Evolutionary conservation across 2,113 vertebrate genomes (phyloP), one percentile per base, ranked within the genome.

Genomic region (Hippocampus barbouri): DNA sequence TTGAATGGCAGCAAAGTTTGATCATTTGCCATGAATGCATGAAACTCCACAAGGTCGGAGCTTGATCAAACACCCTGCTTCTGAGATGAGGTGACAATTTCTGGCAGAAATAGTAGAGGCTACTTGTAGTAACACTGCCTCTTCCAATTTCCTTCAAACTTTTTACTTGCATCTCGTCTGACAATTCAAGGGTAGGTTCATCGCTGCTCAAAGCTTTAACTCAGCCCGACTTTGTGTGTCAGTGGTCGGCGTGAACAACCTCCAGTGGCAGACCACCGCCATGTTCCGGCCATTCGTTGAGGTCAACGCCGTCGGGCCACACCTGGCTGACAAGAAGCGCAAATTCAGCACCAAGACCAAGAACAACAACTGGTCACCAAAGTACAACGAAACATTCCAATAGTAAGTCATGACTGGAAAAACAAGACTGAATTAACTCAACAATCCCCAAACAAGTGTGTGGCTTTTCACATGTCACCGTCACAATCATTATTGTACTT

Each of bases 241-340:
- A 99, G 97, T 99, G 85, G 91, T 97, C 45, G 95, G 89, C 23
- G 93, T 99, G 61, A 96, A 97, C 78, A 95, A 97, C 72, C 91
- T 99, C 43, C 90, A 83, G 83, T 99, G 97, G 97, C 96, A 97
- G 86, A 99, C 97, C 20, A 96, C 93, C 0, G 92, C 96, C 41
- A 98, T 98, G 95, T 99, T 99, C 91, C 93, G 97, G 12, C 97
- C 97, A 0, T 99, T 99, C 2, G 96, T 99, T 47, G 97, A 99
- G 90, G 94, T 99, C 66, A 98, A 91, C 57, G 89, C 95, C 0
- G 82, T 99, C 65, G 97, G 97, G 41, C 97, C 97, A 43, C 94
- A 94, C 71, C 93, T 99, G 2, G 91, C 93, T 40, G 96, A 98
- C 91, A 99, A 95, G 91, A 98, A 93, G 83, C 94, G 97, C 84